phyloP scores from a whole-genome alignment of 2,797 vertebrate genomes.

The Heterohyrax brucei region DNA sequence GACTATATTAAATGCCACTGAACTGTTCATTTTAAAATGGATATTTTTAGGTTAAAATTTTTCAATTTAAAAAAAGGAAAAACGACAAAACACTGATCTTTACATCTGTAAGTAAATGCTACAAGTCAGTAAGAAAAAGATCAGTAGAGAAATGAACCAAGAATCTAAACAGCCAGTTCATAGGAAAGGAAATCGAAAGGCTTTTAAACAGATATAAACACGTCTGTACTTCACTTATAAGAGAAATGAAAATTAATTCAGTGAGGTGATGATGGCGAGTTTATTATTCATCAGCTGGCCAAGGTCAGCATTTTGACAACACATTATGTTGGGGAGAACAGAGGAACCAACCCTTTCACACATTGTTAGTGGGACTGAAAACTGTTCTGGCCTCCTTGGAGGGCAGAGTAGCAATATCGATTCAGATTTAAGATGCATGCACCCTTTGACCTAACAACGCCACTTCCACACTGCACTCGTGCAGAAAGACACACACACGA shows the following conservation, averaged over 20 bases:
- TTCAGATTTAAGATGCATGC: not conserved
- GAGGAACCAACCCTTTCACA: not conserved
- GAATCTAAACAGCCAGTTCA: not conserved
- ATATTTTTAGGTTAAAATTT: not conserved
- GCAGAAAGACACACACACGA: not conserved
- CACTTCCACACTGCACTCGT: not conserved
- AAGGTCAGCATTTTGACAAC: not conserved
- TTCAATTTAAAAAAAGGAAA: not conserved
- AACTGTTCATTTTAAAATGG: not conserved
- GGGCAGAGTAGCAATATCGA: not conserved
- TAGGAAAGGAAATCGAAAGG: not conserved
- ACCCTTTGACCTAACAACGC: not conserved
- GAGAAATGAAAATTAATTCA: constrained; percentile 36
- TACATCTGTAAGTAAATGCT: constrained; percentile 51
- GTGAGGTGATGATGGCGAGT: not conserved
- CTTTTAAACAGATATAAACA: not conserved
- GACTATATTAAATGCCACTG: not conserved
- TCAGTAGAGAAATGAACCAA: not conserved
- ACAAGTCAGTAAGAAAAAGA: constrained; percentile 42
- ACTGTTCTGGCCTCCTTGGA: not conserved
- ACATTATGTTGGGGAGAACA: accelerated
- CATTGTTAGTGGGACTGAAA: not conserved
- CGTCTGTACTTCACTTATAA: not conserved
- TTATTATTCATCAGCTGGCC: not conserved
- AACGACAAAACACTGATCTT: not conserved